These are phyloP conservation scores for Nephrotoma appendiculata DNA, from an alignment of 2,888 invertebrate species.

Conservation along the genomic window DNA sequence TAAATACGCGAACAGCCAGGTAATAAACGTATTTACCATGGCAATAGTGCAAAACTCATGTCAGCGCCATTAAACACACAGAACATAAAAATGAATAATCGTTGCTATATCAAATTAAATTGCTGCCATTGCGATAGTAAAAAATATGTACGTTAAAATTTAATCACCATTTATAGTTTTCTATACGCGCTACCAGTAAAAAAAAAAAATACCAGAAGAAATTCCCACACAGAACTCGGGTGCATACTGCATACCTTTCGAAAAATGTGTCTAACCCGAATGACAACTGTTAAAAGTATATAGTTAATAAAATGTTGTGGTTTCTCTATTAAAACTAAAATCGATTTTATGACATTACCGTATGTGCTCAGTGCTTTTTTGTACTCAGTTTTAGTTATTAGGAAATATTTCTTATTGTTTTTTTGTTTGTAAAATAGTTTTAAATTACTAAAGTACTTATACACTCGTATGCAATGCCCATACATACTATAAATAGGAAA, in stretches of 20 bases:
- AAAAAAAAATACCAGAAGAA: background rate
- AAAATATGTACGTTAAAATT: no score
- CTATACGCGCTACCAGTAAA: no score
- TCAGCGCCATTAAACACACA: no score
- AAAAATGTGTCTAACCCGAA: background rate
- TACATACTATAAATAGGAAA: background rate
- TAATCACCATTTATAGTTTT: no score
- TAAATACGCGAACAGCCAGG: no score
- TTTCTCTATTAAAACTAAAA: background rate
- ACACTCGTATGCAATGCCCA: background rate
- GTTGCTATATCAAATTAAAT: no score
- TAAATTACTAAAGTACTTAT: background rate
- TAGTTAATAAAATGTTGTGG: background rate
- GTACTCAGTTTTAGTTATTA: background rate
- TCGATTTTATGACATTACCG: background rate
- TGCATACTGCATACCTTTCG: background rate
- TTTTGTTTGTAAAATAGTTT: background rate
- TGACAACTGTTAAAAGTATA: background rate
- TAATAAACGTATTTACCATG: no score
- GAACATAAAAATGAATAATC: no score
- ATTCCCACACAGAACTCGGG: background rate
- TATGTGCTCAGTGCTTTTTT: background rate
- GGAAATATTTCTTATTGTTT: background rate
- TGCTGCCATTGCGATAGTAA: no score
- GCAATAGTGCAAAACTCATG: no score